Conservation (phyloP, 2,888 invertebrate species). For the Aleiodes testaceus region DNA sequence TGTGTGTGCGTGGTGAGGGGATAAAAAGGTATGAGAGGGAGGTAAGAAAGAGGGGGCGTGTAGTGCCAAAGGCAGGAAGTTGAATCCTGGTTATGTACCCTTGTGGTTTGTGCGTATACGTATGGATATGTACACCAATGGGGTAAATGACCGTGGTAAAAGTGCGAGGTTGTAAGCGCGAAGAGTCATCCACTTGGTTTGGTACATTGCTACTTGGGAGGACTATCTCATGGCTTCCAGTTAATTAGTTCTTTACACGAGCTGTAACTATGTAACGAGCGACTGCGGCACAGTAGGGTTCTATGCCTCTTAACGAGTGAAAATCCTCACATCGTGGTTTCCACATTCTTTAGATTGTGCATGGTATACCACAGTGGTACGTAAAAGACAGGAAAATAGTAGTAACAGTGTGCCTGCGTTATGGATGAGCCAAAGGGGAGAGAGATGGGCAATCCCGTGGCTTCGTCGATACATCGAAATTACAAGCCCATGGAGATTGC, state of each 20-base stretch:
- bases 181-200: constrained; percentile 25
- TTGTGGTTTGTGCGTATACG: constrained; percentile 12
- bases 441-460: not conserved
- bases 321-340: constrained; percentile 52
- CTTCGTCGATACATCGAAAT: constrained; percentile 27
- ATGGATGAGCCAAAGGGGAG: constrained; percentile 2
- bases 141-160: constrained; percentile 29
- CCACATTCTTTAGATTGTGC: constrained; percentile 32
- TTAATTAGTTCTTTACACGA: constrained; percentile 63
- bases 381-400: not conserved
- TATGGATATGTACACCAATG: constrained; percentile 6
- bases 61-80: constrained; percentile 58
- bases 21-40: constrained; percentile 5
- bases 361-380: not conserved
- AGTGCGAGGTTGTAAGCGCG: constrained; percentile 20
- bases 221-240: constrained; percentile 58
- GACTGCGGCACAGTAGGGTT: constrained; percentile 38
- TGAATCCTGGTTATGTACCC: constrained; percentile 51
- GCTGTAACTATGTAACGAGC: constrained; percentile 59
- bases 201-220: constrained; percentile 7
- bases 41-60: not conserved
- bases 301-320: constrained; percentile 56
- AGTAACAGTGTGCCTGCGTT: not conserved
- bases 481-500: constrained; percentile 7
- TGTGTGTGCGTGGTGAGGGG: not conserved